These are phyloP conservation scores for Hippopotamyrus pictus DNA, from an alignment of 2,797 vertebrate species.

Conservation along the genomic window DNA sequence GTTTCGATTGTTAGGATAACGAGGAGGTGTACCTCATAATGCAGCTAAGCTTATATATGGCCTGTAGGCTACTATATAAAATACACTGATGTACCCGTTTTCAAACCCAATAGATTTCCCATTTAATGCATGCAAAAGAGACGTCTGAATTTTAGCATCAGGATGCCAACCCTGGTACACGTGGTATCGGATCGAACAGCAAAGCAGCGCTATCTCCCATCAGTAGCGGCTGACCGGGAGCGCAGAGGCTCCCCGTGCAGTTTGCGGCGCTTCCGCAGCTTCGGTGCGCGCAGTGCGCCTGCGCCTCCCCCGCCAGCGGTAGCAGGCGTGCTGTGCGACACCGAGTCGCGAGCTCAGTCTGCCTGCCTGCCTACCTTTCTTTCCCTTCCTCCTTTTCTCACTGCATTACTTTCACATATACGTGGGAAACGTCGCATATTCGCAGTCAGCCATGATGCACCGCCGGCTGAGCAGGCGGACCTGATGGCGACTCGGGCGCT, in stretches of 20 bases:
- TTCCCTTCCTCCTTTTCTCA: background rate
- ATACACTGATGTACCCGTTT: background rate
- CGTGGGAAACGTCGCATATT: slow-evolving; percentile 36
- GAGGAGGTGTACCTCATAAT: background rate
- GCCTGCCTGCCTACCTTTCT: slow-evolving; percentile 46
- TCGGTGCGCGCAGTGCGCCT: slow-evolving; percentile 24
- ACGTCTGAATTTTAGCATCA: background rate
- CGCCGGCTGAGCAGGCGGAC: slow-evolving; percentile 50
- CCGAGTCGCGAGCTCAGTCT: slow-evolving; percentile 55
- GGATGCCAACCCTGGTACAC: background rate
- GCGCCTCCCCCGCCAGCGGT: slow-evolving; percentile 57
- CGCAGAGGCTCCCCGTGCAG: background rate
- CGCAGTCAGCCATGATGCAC: slow-evolving; percentile 52
- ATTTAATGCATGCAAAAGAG: background rate
- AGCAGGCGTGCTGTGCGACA: slow-evolving; percentile 67
- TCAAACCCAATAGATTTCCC: background rate
- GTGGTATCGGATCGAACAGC: background rate
- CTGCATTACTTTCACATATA: slow-evolving; percentile 29
- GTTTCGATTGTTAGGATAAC: background rate
- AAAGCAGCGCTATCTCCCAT: background rate
- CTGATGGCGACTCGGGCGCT: slow-evolving; percentile 47
- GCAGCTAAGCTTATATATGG: background rate
- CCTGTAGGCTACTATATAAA: background rate
- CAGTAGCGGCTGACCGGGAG: background rate
- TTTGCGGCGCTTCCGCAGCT: background rate